Evolutionary conservation across 2,888 invertebrate species (phyloP).

Genomic region (Tinea trinotella): DNA sequence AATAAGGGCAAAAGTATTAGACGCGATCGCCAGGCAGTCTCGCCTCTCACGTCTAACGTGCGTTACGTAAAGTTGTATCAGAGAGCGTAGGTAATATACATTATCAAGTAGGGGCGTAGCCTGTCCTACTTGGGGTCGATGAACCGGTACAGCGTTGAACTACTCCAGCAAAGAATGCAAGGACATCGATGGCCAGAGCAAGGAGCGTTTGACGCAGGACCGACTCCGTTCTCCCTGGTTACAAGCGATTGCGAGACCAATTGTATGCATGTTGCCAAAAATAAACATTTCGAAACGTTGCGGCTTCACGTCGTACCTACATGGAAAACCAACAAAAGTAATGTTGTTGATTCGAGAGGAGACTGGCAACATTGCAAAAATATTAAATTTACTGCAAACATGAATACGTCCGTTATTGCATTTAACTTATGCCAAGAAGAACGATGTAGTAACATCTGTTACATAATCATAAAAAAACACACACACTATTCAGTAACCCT

Average conservation of each 20-base stretch:
- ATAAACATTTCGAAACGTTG: slow-evolving; percentile 40
- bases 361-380: slow-evolving; percentile 4
- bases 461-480: neutral
- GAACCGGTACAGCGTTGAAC: slow-evolving; percentile 57
- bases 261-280: slow-evolving; percentile 34
- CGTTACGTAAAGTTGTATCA: slow-evolving; percentile 52
- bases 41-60: slow-evolving; percentile 40
- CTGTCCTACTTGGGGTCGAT: slow-evolving; percentile 36
- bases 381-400: neutral
- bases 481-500: too few species aligned
- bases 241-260: neutral
- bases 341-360: slow-evolving; percentile 8
- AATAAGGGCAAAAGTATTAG: slow-evolving; percentile 15
- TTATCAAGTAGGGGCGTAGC: slow-evolving; percentile 34
- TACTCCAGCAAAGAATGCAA: slow-evolving; percentile 61
- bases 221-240: slow-evolving; percentile 5
- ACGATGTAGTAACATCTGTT: too few species aligned
- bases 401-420: neutral
- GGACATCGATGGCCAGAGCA: slow-evolving; percentile 36
- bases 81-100: slow-evolving; percentile 45
- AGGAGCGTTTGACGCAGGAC: slow-evolving; percentile 23
- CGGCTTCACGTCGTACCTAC: slow-evolving; percentile 20
- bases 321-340: slow-evolving; percentile 17
- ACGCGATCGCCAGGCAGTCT: slow-evolving; percentile 34
- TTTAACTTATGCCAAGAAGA: neutral